phyloP scores from a whole-genome alignment of 1,140 invertebrate species.

The Paracyclopina nana region DNA sequence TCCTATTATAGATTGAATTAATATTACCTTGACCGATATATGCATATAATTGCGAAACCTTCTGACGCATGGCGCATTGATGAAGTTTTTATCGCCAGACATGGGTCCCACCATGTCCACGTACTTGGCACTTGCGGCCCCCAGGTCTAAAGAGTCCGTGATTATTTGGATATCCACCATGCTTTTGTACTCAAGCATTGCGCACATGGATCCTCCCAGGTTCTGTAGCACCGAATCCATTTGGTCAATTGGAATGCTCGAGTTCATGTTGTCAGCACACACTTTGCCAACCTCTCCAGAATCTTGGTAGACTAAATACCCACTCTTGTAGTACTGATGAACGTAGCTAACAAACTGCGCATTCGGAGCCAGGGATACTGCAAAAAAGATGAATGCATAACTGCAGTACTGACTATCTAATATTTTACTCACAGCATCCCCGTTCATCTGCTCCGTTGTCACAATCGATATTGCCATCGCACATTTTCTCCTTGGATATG shows the following conservation, averaged over 20 bases:
- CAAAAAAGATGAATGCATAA: neutral
- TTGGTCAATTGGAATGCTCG: slow-evolving; percentile 29
- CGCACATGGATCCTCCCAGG: slow-evolving; percentile 52
- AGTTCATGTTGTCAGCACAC: slow-evolving; percentile 47
- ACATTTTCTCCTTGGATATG: slow-evolving; percentile 43
- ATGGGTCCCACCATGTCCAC: slow-evolving; percentile 48
- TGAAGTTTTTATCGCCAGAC: neutral
- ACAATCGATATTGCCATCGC: slow-evolving; percentile 60
- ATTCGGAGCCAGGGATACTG: slow-evolving; percentile 50
- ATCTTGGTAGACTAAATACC: slow-evolving; percentile 60
- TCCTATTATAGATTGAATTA: no score
- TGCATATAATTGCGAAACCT: no score
- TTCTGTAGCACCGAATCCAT: slow-evolving; percentile 36
- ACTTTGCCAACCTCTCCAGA: slow-evolving; percentile 55
- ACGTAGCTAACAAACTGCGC: slow-evolving; percentile 28
- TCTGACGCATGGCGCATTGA: neutral
- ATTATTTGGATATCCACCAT: slow-evolving; percentile 17
- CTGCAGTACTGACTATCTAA: no score
- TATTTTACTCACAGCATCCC: slow-evolving; percentile 60
- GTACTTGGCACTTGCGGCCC: slow-evolving; percentile 29
- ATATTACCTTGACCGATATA: no score
- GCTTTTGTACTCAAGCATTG: slow-evolving; percentile 51
- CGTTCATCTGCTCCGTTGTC: slow-evolving; percentile 64
- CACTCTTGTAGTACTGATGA: slow-evolving; percentile 40
- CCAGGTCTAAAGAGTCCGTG: slow-evolving; percentile 25